Evolutionary conservation across 2,888 invertebrate species (phyloP).

Genomic region (Polydrusus cervinus): DNA sequence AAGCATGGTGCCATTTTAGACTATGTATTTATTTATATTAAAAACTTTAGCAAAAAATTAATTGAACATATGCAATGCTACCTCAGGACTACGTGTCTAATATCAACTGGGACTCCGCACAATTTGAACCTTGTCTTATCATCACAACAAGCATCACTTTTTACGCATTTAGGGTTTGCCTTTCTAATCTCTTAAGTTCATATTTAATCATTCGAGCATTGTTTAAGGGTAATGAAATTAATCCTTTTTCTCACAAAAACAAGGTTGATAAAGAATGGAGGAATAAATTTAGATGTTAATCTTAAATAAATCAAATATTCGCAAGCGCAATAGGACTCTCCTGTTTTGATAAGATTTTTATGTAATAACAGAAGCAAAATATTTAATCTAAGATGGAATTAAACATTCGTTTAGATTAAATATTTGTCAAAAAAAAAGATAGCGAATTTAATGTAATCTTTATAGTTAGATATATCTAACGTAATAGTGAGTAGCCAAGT

Average conservation of each 20-base stretch:
- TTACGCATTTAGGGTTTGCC: constrained; percentile 29
- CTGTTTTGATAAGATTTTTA: constrained; percentile 16
- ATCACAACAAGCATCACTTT: constrained; percentile 3
- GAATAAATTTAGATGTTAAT: constrained; percentile 12
- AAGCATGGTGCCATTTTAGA: constrained; percentile 37
- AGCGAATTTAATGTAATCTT: too few relatives aligned
- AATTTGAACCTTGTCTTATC: constrained; percentile 23
- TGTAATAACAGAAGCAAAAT: not conserved
- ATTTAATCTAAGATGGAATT: not conserved
- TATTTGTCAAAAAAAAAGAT: too few relatives aligned
- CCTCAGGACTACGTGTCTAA: constrained; percentile 25
- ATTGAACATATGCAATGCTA: not conserved
- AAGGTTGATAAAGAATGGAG: constrained; percentile 18
- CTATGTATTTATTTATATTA: not conserved
- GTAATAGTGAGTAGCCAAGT: too few relatives aligned
- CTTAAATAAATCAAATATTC: constrained; percentile 14
- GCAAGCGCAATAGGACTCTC: not conserved
- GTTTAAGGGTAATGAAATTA: constrained; percentile 20
- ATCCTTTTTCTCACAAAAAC: constrained; percentile 32
- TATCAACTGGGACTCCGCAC: constrained; percentile 12
- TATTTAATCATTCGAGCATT: constrained; percentile 24
- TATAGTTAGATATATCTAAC: too few relatives aligned
- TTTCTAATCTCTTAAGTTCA: constrained; percentile 29
- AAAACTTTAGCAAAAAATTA: not conserved
- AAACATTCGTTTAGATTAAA: too few relatives aligned